Evolutionary conservation across 2,797 vertebrate species (phyloP).

Genomic region (Octomys mimax): DNA sequence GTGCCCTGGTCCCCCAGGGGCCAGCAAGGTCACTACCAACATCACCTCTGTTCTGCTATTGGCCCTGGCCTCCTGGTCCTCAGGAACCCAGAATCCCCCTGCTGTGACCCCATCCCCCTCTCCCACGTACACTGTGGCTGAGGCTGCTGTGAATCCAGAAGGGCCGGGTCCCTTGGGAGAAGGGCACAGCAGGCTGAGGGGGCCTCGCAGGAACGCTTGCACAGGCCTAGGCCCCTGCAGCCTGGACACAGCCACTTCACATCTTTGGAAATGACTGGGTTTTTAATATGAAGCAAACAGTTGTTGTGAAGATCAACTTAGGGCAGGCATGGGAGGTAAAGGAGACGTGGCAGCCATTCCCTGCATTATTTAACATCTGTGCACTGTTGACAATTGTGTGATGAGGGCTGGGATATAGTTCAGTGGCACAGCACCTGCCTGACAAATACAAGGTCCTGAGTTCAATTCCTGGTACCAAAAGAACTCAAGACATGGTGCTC

Average conservation of each 20-base stretch:
- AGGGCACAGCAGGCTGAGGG: neutral
- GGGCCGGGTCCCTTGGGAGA: no score
- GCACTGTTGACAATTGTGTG: fast-evolving
- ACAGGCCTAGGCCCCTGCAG: no score
- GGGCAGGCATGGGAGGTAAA: fast-evolving
- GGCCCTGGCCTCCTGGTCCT: neutral
- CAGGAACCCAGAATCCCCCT: no score
- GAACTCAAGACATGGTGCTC: no score
- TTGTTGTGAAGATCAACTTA: fast-evolving
- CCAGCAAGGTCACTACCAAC: neutral
- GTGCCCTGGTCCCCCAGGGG: neutral
- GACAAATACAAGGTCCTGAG: no score
- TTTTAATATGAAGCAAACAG: neutral
- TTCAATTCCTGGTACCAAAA: no score
- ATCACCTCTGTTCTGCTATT: neutral
- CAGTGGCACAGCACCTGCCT: no score
- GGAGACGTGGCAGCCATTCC: fast-evolving
- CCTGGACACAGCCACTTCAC: neutral
- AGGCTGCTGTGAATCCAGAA: no score
- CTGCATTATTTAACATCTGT: fast-evolving
- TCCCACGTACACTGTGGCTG: no score
- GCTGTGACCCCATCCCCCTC: no score
- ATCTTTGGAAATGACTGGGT: neutral
- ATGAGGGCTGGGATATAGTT: no score
- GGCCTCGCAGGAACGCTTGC: fast-evolving